Evolutionary conservation across 2,113 vertebrate genomes (phyloP), one percentile per base, ranked within the genome.

Genomic region (Nothocercus julius): DNA sequence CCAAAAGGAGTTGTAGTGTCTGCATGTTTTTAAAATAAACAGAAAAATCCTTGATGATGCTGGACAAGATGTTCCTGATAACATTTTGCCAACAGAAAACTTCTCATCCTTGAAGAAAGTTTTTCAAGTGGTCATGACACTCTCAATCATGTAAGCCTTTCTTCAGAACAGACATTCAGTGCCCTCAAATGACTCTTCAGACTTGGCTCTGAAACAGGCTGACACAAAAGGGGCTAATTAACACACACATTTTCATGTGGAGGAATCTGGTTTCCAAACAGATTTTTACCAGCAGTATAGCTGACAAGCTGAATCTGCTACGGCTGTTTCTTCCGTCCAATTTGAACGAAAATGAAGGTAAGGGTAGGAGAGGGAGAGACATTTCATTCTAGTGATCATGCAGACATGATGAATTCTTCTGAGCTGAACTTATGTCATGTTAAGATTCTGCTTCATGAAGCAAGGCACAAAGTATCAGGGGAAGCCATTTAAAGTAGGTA

Each of bases 31-130:
- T 89, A 95, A 96, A 95, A 95, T 81, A 96, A 96, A 97, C 94
- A 97, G 63, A 91, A 90, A 96, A 97, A 95, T 92, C 94, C 82
- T 95, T 96, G 90, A 88, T 95, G 87, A 94, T 95, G 78, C 54
- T 85, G 93, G 67, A 93, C 87, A 85, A 95, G 97, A 97, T 96
- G 93, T 97, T 97, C 90, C 95, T 97, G 96, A 95, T 96, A 96
- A 93, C 36, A 56, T 38, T 72, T 68, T 96, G 95, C 93, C 96
- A 97, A 62, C 47, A 96, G 93, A 96, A 96, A 96, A 94, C 81
- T 96, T 96, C 93, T 97, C 90, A 90, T 97, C 90, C 95, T 94
- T 97, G 80, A 97, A 93, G 90, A 93, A 95, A 97, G 79, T 95
- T 95, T 94, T 91, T 93, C 47, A 82, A 97, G 96, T 96, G 94